phyloP scores from a whole-genome alignment of 2,888 invertebrate genomes.

The Diachrysia chrysitis region DNA sequence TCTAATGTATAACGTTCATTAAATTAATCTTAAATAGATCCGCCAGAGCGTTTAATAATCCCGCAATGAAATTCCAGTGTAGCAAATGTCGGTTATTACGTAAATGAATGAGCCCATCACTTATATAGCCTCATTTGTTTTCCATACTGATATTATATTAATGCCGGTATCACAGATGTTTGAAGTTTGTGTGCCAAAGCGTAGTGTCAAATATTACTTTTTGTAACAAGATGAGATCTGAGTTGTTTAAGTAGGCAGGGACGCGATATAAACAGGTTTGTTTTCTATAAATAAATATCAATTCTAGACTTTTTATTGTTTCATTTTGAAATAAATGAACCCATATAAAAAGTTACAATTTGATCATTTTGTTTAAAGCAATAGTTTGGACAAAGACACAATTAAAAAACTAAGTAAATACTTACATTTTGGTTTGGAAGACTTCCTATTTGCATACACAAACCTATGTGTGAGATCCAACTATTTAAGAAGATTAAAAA shows the following conservation, averaged over 20 bases:
- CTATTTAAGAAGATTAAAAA: too few species aligned
- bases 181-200: not conserved
- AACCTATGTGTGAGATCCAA: too few species aligned
- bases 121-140: constrained; percentile 9
- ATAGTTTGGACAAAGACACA: too few species aligned
- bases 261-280: too few species aligned
- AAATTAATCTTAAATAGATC: not conserved
- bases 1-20: not conserved
- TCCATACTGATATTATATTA: constrained; percentile 8
- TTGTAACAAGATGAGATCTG: not conserved
- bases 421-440: too few species aligned
- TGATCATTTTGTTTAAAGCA: too few species aligned
- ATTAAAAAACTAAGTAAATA: too few species aligned
- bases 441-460: too few species aligned
- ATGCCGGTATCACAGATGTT: constrained; percentile 1
- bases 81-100: constrained; percentile 9
- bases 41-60: not conserved
- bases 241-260: not conserved
- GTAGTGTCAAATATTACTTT: not conserved
- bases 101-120: constrained; percentile 7
- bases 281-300: too few species aligned
- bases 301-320: too few species aligned
- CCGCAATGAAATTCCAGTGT: constrained; percentile 6
- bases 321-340: too few species aligned
- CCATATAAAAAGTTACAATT: too few species aligned